phyloP scores from a whole-genome alignment of 2,888 invertebrate genomes.

The Tenthredo amoena region DNA sequence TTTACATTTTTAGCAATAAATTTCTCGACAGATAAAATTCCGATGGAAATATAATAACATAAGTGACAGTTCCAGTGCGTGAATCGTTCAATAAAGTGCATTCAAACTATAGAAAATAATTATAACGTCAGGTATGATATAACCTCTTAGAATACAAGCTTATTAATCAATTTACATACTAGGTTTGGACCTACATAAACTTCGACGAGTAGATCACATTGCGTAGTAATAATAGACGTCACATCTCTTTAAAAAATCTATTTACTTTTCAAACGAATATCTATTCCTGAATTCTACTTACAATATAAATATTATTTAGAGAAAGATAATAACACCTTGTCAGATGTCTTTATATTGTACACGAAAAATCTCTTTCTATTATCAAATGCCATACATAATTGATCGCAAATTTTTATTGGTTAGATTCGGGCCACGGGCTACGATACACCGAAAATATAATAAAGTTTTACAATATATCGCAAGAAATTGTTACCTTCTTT shows the following conservation, averaged over 20 bases:
- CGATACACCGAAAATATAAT: not conserved
- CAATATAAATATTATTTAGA: not conserved
- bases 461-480: not conserved
- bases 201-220: not conserved
- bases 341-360: not conserved
- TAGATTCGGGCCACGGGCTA: not conserved
- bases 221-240: conserved; percentile 35
- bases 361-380: not conserved
- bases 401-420: not conserved
- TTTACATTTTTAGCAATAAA: conserved; percentile 33
- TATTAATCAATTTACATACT: not conserved
- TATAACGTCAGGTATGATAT: not conserved
- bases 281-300: not conserved
- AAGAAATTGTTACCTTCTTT: not conserved
- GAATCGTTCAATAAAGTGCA: not conserved
- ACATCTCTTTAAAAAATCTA: not conserved
- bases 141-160: not conserved
- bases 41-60: not conserved
- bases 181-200: conserved; percentile 9
- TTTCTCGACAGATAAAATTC: not conserved
- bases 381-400: not conserved
- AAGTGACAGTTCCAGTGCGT: not conserved
- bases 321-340: not conserved
- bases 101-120: not conserved
- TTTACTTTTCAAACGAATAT: not conserved